phyloP scores from a whole-genome alignment of 2,888 invertebrate genomes.

The Xanthia togata region DNA sequence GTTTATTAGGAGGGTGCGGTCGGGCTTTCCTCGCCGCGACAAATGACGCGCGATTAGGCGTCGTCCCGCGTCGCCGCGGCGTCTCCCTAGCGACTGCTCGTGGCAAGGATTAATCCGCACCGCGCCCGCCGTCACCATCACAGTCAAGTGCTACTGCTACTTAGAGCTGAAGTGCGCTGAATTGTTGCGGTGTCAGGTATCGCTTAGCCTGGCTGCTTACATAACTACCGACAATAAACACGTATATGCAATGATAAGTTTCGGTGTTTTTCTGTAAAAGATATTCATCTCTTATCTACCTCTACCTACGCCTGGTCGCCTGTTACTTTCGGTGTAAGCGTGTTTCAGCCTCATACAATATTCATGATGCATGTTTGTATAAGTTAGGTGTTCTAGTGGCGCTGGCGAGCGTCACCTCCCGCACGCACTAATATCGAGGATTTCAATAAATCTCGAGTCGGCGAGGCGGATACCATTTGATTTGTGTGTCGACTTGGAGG shows the following conservation, averaged over 20 bases:
- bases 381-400: conserved; percentile 2
- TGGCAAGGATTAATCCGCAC: conserved; percentile 40
- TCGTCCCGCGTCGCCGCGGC: conserved; percentile 8
- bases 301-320: neutral
- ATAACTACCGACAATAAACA: neutral
- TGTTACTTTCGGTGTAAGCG: conserved; percentile 14
- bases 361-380: conserved; percentile 39
- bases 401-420: conserved; percentile 10
- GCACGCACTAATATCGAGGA: conserved; percentile 20
- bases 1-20: conserved; percentile 41
- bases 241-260: neutral
- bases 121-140: neutral
- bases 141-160: neutral
- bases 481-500: conserved; percentile 34
- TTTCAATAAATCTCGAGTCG: conserved; percentile 52
- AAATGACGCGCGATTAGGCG: conserved; percentile 55
- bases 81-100: conserved; percentile 14
- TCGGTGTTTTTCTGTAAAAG: neutral
- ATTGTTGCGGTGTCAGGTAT: conserved; percentile 7
- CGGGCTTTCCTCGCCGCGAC: conserved; percentile 41
- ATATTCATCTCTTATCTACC: neutral
- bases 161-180: neutral
- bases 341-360: conserved; percentile 36
- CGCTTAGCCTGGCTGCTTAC: conserved; percentile 1
- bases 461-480: conserved; percentile 43